Conservation (phyloP, 2,797 vertebrate genomes). For the Myotis pilosus region DNA sequence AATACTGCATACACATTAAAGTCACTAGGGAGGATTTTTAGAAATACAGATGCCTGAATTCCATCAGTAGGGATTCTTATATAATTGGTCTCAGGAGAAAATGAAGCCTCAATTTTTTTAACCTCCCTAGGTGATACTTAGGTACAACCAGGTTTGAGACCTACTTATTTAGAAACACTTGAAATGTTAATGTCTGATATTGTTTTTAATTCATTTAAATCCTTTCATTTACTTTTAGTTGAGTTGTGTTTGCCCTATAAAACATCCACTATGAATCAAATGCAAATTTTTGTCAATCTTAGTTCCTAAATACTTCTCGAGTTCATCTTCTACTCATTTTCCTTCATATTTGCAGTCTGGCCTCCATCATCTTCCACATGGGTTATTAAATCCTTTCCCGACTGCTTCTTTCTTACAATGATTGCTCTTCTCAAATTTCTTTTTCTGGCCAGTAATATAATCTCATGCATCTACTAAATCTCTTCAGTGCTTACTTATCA, state of each 20-base stretch:
- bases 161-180: constrained; percentile 11
- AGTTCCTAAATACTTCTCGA: not conserved
- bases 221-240: not conserved
- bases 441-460: not conserved
- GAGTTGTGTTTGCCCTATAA: not conserved
- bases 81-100: constrained; percentile 49
- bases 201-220: constrained; percentile 11
- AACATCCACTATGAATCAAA: not conserved
- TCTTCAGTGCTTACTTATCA: not conserved
- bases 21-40: constrained; percentile 27
- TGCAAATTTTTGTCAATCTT: not conserved
- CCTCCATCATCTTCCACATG: not conserved
- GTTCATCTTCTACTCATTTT: not conserved
- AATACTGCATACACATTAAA: constrained; percentile 13
- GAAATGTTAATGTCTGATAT: not conserved
- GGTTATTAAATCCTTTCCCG: not conserved
- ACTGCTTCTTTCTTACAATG: not conserved
- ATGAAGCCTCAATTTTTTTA: not conserved
- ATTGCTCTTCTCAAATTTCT: not conserved
- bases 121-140: constrained; percentile 13
- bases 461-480: not conserved
- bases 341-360: not conserved
- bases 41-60: constrained; percentile 43
- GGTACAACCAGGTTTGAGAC: constrained; percentile 29
- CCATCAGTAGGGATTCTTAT: constrained; percentile 51